phyloP scores from a whole-genome alignment of 2,888 invertebrate genomes.

The Yponomeuta cagnagella region DNA sequence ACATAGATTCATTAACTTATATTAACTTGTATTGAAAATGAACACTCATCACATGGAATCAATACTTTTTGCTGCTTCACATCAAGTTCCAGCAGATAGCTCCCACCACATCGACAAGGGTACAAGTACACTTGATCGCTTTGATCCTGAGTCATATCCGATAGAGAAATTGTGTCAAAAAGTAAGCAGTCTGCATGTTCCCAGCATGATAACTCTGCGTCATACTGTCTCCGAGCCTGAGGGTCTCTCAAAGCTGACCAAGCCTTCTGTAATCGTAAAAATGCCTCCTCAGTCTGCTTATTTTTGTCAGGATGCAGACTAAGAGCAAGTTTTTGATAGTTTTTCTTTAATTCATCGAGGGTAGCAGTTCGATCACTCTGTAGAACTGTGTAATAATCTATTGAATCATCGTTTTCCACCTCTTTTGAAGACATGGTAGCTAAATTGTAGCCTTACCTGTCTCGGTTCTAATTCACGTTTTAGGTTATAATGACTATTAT shows the following conservation, averaged over 20 bases:
- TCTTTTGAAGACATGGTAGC: neutral
- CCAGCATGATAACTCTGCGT: slow-evolving; percentile 75
- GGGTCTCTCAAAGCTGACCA: slow-evolving; percentile 81
- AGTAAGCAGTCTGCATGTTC: slow-evolving; percentile 76
- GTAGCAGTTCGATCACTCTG: slow-evolving; percentile 71
- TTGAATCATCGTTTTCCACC: slow-evolving; percentile 19
- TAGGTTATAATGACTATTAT: neutral
- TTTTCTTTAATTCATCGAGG: slow-evolving; percentile 75
- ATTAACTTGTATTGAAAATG: slow-evolving; percentile 79
- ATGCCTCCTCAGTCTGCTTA: slow-evolving; percentile 35
- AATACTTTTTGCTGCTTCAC: slow-evolving; percentile 55
- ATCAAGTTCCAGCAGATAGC: slow-evolving; percentile 62
- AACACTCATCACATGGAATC: slow-evolving; percentile 84
- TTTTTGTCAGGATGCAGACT: slow-evolving; percentile 79
- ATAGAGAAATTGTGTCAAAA: slow-evolving; percentile 72
- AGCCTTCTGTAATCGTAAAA: slow-evolving; percentile 78
- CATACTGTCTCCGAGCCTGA: slow-evolving; percentile 77
- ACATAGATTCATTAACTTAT: slow-evolving; percentile 19
- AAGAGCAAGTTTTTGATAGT: slow-evolving; percentile 75
- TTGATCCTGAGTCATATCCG: slow-evolving; percentile 60
- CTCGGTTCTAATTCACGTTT: neutral
- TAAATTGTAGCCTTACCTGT: neutral
- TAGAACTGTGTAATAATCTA: slow-evolving; percentile 74
- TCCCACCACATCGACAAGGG: slow-evolving; percentile 82
- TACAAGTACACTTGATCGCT: slow-evolving; percentile 60